These are phyloP conservation scores for Daubentonia madagascariensis DNA, from an alignment of 2,113 vertebrate genomes.

Conservation along the genomic window DNA sequence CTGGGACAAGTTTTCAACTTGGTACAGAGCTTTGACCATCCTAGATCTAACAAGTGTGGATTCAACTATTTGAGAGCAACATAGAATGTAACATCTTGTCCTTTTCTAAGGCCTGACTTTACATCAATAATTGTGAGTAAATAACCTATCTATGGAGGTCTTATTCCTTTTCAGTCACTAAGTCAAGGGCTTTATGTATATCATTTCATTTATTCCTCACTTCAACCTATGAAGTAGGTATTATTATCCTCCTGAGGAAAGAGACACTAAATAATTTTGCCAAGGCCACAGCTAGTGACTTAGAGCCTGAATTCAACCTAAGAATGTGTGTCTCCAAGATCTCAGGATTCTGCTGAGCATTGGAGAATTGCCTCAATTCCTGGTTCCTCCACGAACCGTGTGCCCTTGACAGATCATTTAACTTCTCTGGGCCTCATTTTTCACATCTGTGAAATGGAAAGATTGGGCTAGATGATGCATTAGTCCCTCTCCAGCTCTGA, in stretches of 20 bases:
- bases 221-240: background rate
- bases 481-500: background rate
- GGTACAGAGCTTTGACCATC: background rate
- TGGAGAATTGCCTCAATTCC: background rate
- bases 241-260: background rate
- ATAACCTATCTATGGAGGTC: background rate
- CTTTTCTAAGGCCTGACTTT: background rate
- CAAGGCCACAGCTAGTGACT: background rate
- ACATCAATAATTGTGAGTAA: background rate
- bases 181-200: background rate
- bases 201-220: background rate
- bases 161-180: background rate
- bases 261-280: background rate
- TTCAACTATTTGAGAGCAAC: background rate
- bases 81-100: background rate
- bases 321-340: background rate
- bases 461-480: background rate
- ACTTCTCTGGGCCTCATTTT: background rate
- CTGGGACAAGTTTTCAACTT: background rate
- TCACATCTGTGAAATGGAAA: background rate
- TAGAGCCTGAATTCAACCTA: background rate
- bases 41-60: background rate
- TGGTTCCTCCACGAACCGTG: background rate
- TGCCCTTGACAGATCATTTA: background rate
- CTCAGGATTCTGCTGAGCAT: background rate